Evolutionary conservation across 2,113 vertebrate genomes (phyloP), one percentile per base, ranked within the genome.

Genomic region (Phycodurus eques): DNA sequence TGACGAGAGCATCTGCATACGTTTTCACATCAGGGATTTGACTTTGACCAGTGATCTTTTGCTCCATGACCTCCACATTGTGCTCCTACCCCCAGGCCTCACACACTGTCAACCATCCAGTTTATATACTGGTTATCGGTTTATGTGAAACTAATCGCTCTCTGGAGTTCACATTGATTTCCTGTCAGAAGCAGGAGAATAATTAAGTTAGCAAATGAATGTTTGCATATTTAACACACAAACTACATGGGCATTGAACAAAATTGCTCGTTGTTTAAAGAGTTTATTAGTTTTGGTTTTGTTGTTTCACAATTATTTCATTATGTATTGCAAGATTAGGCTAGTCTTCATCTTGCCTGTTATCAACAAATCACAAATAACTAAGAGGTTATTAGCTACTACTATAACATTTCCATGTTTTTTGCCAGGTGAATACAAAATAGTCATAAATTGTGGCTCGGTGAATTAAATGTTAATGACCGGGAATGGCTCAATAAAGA

Each of bases 121-220:
- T 68, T 63, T 43, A 61, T 75, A 66, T 68, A 76, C 75, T 51
- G 67, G 63, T 79, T 51, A 71, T 82, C 69, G 49, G 54, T 69
- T 73, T 53, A 65, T 73, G 49, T 65, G 63, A 70, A 74, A 51
- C 15, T 65, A 59, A 72, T 72, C 22, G 22, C 43, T 46, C 54
- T 71, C 22, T 47, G 43, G 42, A 46, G 69, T 22, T 49, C 15
- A 43, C 47, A 44, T 69, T 68, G 73, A 68, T 60, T 69, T 72
- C 5, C 61, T 12, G 33, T 72, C 31, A 39, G 53, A 13, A 46
- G 15, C 27, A 70, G 56, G 5, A 54, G 49, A n/a, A 42, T 31
- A 6, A 46, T 54, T 31, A 64, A 17, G 9, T 57, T 57, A 54
- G 47, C 20, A 43, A 65, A 57, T 47, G 8, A 7, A n/a, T 22